Evolutionary conservation across 2,888 invertebrate genomes (phyloP).

Genomic region (Lasioglossum villosulum): DNA sequence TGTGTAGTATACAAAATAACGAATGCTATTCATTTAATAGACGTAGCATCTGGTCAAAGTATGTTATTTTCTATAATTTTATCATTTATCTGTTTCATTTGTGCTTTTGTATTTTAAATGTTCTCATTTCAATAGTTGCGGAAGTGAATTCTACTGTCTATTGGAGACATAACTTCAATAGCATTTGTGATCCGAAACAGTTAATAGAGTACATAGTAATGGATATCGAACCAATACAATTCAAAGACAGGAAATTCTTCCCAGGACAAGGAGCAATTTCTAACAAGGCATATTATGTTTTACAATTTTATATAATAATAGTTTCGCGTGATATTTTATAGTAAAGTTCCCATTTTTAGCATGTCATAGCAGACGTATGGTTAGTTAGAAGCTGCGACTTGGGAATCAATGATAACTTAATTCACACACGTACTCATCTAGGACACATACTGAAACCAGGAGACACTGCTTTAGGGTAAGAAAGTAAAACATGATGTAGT

Average conservation of each 20-base stretch:
- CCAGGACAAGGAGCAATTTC: constrained; percentile 96
- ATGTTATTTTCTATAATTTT: constrained; percentile 73
- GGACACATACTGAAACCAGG: constrained; percentile 97
- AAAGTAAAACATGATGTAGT: constrained; percentile 28
- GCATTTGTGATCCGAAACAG: constrained; percentile 96
- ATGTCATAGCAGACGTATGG: constrained; percentile 97
- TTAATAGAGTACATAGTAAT: constrained; percentile 96
- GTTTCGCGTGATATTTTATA: not conserved
- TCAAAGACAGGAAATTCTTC: constrained; percentile 91
- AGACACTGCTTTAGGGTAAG: constrained; percentile 95
- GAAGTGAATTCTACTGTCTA: constrained; percentile 92
- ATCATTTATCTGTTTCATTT: not conserved
- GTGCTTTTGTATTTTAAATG: not conserved
- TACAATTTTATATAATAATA: not conserved
- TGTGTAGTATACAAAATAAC: constrained; percentile 96
- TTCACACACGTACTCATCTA: constrained; percentile 96
- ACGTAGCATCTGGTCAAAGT: constrained; percentile 94
- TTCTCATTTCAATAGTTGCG: constrained; percentile 87
- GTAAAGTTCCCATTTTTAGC: constrained; percentile 83
- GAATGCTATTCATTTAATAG: constrained; percentile 95
- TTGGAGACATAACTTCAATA: constrained; percentile 94
- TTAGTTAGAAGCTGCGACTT: constrained; percentile 94
- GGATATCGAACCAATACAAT: constrained; percentile 93
- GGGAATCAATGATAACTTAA: constrained; percentile 92
- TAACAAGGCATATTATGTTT: constrained; percentile 86